A percentile compares a stretch with the other conserved stretches of the same genome.
Conservation (phyloP, 2,888 invertebrate genomes). For the Cephus pulcher region DNA sequence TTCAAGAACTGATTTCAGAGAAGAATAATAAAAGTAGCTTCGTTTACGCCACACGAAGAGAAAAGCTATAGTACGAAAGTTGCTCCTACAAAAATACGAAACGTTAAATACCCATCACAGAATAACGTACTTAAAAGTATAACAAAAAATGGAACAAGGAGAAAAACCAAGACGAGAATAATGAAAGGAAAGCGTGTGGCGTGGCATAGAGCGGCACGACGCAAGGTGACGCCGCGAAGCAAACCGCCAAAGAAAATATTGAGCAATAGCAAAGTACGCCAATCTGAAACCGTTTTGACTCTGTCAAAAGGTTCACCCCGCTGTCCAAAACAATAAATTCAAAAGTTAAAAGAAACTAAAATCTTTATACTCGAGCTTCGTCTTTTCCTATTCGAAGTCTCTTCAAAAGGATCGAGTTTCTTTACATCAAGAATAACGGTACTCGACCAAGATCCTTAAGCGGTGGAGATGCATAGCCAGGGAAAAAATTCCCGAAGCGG, state of each 20-base stretch:
- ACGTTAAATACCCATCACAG: background rate
- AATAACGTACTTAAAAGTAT: background rate
- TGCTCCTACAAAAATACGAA: background rate
- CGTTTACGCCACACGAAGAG: background rate
- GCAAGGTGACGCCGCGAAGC: slow-evolving; percentile 6
- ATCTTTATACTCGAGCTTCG: background rate
- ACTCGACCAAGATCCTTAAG: slow-evolving; percentile 24
- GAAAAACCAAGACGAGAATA: background rate
- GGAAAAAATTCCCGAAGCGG: slow-evolving; percentile 66
- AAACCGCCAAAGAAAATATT: background rate
- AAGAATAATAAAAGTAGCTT: background rate
- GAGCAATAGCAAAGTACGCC: background rate
- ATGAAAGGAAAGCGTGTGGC: background rate
- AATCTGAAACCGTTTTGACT: background rate
- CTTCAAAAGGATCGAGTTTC: background rate
- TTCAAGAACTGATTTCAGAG: background rate
- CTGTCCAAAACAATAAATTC: slow-evolving; percentile 23
- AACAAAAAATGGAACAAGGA: background rate
- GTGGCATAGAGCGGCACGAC: slow-evolving; percentile 4
- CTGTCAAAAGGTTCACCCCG: slow-evolving; percentile 10
- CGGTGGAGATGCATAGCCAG: slow-evolving; percentile 11
- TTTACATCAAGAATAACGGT: slow-evolving; percentile 17
- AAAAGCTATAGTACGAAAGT: slow-evolving; percentile 4
- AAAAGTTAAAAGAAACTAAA: background rate
- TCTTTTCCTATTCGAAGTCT: background rate